Evolutionary conservation across 2,113 vertebrate species (phyloP).

Genomic region (Odocoileus hemionus): DNA sequence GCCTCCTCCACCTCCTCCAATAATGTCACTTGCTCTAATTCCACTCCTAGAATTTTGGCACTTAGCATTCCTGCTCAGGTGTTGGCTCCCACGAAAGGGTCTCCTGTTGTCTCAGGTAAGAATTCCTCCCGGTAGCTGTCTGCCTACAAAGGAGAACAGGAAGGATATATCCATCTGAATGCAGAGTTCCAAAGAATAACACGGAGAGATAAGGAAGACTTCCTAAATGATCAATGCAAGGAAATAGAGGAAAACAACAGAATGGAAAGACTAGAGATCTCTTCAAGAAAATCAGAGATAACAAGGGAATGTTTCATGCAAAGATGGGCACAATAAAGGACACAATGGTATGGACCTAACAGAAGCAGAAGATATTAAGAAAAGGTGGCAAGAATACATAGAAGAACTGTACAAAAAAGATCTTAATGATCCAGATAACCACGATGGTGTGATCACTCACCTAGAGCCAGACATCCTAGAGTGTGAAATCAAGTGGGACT

Average conservation of each 20-base stretch:
- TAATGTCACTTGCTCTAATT: neutral
- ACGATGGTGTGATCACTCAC: neutral
- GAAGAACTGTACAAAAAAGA: neutral
- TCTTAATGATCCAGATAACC: neutral
- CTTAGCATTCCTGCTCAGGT: neutral
- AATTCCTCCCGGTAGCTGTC: neutral
- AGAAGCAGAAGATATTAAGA: neutral
- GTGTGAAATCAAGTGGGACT: neutral
- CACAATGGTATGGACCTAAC: neutral
- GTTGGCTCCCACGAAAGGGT: neutral
- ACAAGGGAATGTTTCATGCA: neutral
- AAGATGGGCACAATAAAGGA: neutral
- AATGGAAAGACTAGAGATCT: neutral
- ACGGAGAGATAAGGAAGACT: neutral
- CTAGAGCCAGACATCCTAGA: neutral
- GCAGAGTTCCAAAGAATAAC: neutral
- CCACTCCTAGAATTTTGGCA: neutral
- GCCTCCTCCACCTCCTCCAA: neutral
- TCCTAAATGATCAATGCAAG: neutral
- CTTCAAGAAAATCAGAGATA: neutral
- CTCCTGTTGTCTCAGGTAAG: neutral
- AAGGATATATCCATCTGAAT: neutral
- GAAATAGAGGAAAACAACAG: neutral
- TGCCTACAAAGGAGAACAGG: neutral
- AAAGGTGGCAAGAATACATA: neutral